A percentile compares a stretch with the other conserved stretches of the same genome.
These are phyloP conservation scores for Pachydiplax longipennis DNA, from an alignment of 2,888 invertebrate species.

Conservation along the genomic window DNA sequence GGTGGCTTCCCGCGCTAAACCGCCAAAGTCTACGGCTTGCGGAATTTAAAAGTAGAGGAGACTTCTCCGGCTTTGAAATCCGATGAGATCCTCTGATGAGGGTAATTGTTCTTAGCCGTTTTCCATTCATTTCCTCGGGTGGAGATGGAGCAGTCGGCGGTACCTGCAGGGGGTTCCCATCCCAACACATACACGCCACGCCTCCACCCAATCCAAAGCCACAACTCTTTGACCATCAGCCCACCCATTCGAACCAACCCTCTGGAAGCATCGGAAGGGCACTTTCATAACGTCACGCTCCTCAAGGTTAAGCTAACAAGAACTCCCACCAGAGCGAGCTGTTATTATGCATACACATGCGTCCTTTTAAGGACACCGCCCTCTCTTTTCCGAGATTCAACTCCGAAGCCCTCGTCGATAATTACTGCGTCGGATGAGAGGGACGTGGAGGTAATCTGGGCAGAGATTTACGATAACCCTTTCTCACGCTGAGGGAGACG, in stretches of 20 bases:
- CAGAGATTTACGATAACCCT: background rate
- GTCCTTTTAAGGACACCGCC: background rate
- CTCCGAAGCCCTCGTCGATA: background rate
- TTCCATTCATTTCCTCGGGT: background rate
- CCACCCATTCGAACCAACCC: background rate
- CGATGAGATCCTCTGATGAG: background rate
- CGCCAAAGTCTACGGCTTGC: background rate
- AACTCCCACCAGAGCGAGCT: conserved; percentile 18
- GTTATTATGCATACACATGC: conserved; percentile 16
- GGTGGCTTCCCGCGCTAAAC: background rate
- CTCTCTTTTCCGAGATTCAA: background rate
- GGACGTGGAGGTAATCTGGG: background rate
- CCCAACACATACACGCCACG: background rate
- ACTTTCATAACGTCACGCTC: background rate
- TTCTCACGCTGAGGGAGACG: background rate
- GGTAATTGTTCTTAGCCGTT: background rate
- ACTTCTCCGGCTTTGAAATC: background rate
- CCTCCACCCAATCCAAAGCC: background rate
- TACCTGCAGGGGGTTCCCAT: background rate
- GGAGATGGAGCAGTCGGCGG: background rate
- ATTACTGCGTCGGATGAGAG: background rate
- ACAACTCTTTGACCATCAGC: background rate
- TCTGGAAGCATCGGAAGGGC: background rate
- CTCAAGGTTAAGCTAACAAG: conserved; percentile 38
- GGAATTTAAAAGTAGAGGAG: background rate